Conservation (phyloP, 2,888 invertebrate species). For the Dryobota labecula region DNA sequence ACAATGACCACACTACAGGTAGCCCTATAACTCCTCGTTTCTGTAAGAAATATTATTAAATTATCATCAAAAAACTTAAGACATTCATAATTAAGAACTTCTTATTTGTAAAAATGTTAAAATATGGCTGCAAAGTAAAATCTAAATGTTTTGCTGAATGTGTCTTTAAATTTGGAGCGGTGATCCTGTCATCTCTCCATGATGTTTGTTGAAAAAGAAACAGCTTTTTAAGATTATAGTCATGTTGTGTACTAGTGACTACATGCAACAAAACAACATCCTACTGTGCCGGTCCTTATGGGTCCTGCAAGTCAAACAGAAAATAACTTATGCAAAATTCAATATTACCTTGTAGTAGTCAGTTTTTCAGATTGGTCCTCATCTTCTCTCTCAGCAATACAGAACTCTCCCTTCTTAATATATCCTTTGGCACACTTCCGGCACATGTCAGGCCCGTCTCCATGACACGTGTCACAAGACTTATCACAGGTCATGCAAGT, state of each 20-base stretch:
- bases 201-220: background rate
- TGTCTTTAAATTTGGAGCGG: background rate
- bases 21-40: slow-evolving; percentile 83
- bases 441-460: slow-evolving; percentile 98
- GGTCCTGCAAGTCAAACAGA: slow-evolving; percentile 16
- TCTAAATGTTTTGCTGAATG: background rate
- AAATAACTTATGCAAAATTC: slow-evolving; percentile 44
- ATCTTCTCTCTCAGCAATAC: slow-evolving; percentile 91
- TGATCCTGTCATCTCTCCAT: background rate
- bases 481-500: slow-evolving; percentile 95
- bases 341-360: slow-evolving; percentile 80
- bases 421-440: slow-evolving; percentile 94
- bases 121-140: background rate
- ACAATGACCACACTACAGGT: slow-evolving; percentile 64
- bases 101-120: background rate
- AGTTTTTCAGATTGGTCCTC: slow-evolving; percentile 81
- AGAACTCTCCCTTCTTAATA: slow-evolving; percentile 93
- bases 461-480: slow-evolving; percentile 95
- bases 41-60: slow-evolving; percentile 79
- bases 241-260: background rate
- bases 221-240: background rate
- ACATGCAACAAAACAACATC: too few relatives aligned
- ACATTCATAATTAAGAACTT: slow-evolving; percentile 19
- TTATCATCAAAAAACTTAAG: slow-evolving; percentile 54
- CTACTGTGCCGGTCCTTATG: too few relatives aligned